Conservation (phyloP, 1,140 invertebrate genomes). For the Atopsyche davidsoni region DNA sequence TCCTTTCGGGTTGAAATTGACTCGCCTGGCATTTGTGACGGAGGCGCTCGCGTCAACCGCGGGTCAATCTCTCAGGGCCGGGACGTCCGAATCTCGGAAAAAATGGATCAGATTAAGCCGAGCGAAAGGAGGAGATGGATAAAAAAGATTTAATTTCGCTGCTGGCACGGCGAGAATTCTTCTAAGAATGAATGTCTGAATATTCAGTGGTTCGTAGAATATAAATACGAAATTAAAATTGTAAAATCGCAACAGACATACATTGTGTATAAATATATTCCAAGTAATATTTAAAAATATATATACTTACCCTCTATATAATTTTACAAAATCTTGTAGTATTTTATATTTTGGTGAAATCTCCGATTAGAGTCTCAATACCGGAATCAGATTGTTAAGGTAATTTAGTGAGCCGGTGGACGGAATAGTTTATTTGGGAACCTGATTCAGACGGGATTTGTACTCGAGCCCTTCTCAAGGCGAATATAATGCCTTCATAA, state of each 20-base stretch:
- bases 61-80: slow-evolving; percentile 18
- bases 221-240: too few relatives aligned
- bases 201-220: too few relatives aligned
- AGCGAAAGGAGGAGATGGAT: slow-evolving; percentile 10
- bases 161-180: too few relatives aligned
- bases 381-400: background rate
- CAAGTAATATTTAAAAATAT: too few relatives aligned
- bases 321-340: too few relatives aligned
- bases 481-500: background rate
- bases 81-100: slow-evolving; percentile 10
- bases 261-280: too few relatives aligned
- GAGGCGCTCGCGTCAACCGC: slow-evolving; percentile 17
- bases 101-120: slow-evolving; percentile 9
- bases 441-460: background rate
- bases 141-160: slow-evolving; percentile 14
- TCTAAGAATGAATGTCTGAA: too few relatives aligned
- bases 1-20: slow-evolving; percentile 20
- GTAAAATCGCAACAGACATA: too few relatives aligned
- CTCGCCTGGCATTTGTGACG: slow-evolving; percentile 7
- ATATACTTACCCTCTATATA: too few relatives aligned
- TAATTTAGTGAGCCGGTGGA: background rate
- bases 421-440: background rate
- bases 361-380: too few relatives aligned
- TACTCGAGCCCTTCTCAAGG: background rate
- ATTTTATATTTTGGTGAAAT: too few relatives aligned